These are phyloP conservation scores for Drosophila falleni DNA, from an alignment of 2,888 invertebrate species.

Conservation along the genomic window DNA sequence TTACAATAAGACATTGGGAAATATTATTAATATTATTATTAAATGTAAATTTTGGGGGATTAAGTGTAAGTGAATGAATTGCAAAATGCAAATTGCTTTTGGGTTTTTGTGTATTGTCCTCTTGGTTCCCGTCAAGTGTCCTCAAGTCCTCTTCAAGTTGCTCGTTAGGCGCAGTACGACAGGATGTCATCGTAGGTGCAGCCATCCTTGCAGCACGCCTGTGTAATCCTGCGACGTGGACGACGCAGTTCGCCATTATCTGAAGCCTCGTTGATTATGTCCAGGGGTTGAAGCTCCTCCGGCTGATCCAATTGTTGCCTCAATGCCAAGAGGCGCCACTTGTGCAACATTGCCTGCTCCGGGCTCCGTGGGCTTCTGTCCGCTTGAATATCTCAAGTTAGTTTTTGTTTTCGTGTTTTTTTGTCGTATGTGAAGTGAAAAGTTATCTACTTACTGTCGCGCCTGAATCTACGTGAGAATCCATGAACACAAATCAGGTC, in stretches of 20 bases:
- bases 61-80: constrained; percentile 69
- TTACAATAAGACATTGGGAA: constrained; percentile 78
- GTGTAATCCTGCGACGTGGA: constrained; percentile 61
- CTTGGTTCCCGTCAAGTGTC: constrained; percentile 5
- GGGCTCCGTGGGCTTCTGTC: constrained; percentile 26
- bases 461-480: constrained; percentile 55
- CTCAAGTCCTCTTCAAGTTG: not conserved
- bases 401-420: not conserved
- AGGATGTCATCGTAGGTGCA: constrained; percentile 71
- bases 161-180: constrained; percentile 63
- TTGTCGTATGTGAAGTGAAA: not conserved
- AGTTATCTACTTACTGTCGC: constrained; percentile 65
- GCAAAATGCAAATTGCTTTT: constrained; percentile 43
- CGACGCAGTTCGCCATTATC: constrained; percentile 47
- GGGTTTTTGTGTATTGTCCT: not conserved
- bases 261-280: constrained; percentile 7
- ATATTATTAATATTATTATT: constrained; percentile 56
- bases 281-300: not conserved
- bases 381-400: constrained; percentile 38
- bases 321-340: constrained; percentile 42
- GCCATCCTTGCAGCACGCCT: constrained; percentile 69
- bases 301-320: constrained; percentile 35
- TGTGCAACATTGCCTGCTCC: constrained; percentile 38
- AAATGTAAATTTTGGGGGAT: constrained; percentile 49
- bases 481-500: constrained; percentile 72